These are phyloP conservation scores for Enteromius treurensis DNA, from an alignment of 2,797 vertebrate species.

Conservation along the genomic window DNA sequence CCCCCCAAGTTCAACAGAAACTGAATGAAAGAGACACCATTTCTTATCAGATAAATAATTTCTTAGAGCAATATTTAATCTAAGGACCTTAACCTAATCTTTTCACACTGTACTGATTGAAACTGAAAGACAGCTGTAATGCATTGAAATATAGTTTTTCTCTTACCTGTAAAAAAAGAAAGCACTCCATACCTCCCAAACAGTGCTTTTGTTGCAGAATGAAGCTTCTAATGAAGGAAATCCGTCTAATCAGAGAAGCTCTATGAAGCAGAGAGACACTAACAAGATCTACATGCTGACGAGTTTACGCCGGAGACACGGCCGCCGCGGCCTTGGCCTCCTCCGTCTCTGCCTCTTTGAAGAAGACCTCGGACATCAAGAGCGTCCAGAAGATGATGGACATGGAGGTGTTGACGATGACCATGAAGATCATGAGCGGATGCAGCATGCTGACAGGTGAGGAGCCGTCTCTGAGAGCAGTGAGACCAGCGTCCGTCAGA, in stretches of 20 bases:
- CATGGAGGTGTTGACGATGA: slow-evolving; percentile 70
- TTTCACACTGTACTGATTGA: background rate
- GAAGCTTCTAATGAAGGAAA: background rate
- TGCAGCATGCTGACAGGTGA: slow-evolving; percentile 60
- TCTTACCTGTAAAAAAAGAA: background rate
- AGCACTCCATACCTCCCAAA: no score
- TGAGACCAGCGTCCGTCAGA: background rate
- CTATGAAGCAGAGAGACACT: background rate
- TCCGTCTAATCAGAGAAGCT: background rate
- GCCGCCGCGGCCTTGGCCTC: slow-evolving; percentile 54
- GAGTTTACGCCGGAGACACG: slow-evolving; percentile 68
- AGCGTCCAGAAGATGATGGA: slow-evolving; percentile 73
- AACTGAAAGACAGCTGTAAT: background rate
- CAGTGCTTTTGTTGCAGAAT: background rate
- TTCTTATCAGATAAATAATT: background rate
- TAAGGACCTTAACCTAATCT: background rate
- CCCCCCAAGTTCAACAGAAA: background rate
- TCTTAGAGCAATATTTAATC: background rate
- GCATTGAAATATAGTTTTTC: no score
- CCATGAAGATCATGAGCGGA: slow-evolving; percentile 73
- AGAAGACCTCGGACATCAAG: slow-evolving; percentile 68
- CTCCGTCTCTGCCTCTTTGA: slow-evolving; percentile 66
- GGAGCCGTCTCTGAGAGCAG: background rate
- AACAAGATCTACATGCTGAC: background rate
- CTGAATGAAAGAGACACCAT: background rate